Conservation (phyloP, 2,113 vertebrate species). For the Suricata suricatta region DNA sequence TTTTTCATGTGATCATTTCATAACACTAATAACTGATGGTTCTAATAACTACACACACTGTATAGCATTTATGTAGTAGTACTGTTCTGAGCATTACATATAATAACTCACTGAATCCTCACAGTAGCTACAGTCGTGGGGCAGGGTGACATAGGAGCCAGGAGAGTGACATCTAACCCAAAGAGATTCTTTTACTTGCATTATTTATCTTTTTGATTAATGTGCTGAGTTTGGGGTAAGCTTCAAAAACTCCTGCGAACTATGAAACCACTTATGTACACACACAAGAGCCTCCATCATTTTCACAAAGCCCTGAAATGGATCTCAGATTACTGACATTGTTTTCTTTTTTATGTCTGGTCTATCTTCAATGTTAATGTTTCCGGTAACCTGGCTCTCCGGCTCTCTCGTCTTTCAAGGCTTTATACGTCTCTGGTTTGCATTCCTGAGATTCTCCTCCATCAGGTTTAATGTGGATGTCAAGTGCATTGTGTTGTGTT, state of each 20-base stretch:
- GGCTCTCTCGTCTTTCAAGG: background rate
- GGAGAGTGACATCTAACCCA: background rate
- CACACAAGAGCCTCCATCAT: background rate
- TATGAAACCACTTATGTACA: background rate
- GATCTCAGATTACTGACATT: background rate
- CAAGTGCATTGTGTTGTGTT: background rate
- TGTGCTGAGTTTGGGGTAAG: slow-evolving; percentile 9
- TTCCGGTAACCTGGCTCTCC: background rate
- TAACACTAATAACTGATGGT: background rate
- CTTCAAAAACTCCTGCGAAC: background rate
- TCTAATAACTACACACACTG: background rate
- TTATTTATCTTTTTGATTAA: slow-evolving; percentile 16
- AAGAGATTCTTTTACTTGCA: background rate
- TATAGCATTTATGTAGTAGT: background rate
- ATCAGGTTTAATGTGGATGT: background rate
- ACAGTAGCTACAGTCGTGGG: background rate
- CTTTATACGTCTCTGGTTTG: background rate
- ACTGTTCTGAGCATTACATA: background rate
- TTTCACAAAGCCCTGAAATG: slow-evolving; percentile 1
- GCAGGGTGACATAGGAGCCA: background rate
- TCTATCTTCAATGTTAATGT: background rate
- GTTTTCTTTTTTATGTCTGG: slow-evolving; percentile 26
- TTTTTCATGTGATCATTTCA: background rate
- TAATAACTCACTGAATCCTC: background rate
- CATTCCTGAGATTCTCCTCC: no score